Conservation (phyloP, 2,888 invertebrate species). For the Acronicta aceris region DNA sequence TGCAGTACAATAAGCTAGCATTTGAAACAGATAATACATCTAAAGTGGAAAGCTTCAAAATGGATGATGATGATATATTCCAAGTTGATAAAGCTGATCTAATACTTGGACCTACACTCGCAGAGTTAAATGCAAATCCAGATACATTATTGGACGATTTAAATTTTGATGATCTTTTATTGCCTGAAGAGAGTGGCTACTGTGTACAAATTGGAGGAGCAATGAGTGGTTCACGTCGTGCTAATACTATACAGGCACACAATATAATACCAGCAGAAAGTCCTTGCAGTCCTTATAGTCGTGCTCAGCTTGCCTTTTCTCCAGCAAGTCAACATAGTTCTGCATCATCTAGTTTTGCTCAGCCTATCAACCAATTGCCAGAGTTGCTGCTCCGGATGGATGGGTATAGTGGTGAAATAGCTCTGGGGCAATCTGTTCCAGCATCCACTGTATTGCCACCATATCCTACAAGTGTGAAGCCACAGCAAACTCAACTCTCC, state of each 20-base stretch:
- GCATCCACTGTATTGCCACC: slow-evolving; percentile 88
- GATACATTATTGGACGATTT: slow-evolving; percentile 95
- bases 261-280: slow-evolving; percentile 74
- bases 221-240: slow-evolving; percentile 80
- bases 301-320: slow-evolving; percentile 89
- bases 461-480: slow-evolving; percentile 77
- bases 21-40: slow-evolving; percentile 80
- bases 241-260: slow-evolving; percentile 65
- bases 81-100: slow-evolving; percentile 96
- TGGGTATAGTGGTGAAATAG: slow-evolving; percentile 86
- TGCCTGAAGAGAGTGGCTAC: slow-evolving; percentile 92
- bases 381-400: slow-evolving; percentile 92
- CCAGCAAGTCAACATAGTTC: slow-evolving; percentile 92
- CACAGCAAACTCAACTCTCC: slow-evolving; percentile 91
- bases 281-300: slow-evolving; percentile 87
- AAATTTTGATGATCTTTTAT: slow-evolving; percentile 94
- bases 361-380: slow-evolving; percentile 85
- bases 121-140: slow-evolving; percentile 95
- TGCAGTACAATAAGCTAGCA: slow-evolving; percentile 79
- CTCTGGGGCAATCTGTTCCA: slow-evolving; percentile 91
- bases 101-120: slow-evolving; percentile 94
- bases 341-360: slow-evolving; percentile 83
- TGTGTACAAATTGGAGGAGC: slow-evolving; percentile 86
- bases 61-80: slow-evolving; percentile 97
- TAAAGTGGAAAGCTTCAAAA: slow-evolving; percentile 91